Evolutionary conservation across 2,113 vertebrate species (phyloP).

Genomic region (Taurulus bubalis): DNA sequence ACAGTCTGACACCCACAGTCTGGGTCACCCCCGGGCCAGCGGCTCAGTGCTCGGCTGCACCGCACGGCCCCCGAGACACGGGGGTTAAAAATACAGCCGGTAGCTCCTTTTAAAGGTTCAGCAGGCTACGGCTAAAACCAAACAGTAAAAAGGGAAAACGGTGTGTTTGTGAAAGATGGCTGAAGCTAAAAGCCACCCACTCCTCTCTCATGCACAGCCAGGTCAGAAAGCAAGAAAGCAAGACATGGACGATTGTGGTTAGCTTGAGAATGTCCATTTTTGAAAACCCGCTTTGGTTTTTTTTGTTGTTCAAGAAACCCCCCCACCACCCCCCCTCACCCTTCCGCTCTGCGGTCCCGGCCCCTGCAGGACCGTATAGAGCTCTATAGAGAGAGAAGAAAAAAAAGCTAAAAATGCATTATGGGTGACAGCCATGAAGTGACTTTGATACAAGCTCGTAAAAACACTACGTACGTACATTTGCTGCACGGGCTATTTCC

Average conservation of each 20-base stretch:
- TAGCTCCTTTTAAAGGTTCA: slow-evolving; percentile 81
- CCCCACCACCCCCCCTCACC: background rate
- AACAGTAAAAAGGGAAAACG: slow-evolving; percentile 70
- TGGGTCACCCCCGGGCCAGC: slow-evolving; percentile 74
- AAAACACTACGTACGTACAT: background rate
- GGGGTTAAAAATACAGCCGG: slow-evolving; percentile 80
- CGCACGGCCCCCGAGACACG: slow-evolving; percentile 73
- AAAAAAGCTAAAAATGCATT: background rate
- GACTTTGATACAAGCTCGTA: background rate
- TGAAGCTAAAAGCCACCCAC: slow-evolving; percentile 78
- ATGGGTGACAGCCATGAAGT: background rate
- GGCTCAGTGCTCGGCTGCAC: slow-evolving; percentile 51
- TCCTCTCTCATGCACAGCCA: slow-evolving; percentile 82
- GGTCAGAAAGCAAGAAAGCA: slow-evolving; percentile 34
- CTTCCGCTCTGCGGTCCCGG: no score
- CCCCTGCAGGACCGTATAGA: background rate
- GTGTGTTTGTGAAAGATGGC: slow-evolving; percentile 70
- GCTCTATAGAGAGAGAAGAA: background rate
- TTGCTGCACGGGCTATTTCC: background rate
- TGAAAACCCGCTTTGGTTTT: slow-evolving; percentile 23
- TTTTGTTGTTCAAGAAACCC: slow-evolving; percentile 19
- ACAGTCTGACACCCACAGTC: slow-evolving; percentile 77
- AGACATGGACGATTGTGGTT: slow-evolving; percentile 45
- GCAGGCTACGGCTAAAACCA: slow-evolving; percentile 64
- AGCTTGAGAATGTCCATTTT: slow-evolving; percentile 54